phyloP scores from a whole-genome alignment of 1,140 invertebrate species.

The Megalopta genalis region DNA sequence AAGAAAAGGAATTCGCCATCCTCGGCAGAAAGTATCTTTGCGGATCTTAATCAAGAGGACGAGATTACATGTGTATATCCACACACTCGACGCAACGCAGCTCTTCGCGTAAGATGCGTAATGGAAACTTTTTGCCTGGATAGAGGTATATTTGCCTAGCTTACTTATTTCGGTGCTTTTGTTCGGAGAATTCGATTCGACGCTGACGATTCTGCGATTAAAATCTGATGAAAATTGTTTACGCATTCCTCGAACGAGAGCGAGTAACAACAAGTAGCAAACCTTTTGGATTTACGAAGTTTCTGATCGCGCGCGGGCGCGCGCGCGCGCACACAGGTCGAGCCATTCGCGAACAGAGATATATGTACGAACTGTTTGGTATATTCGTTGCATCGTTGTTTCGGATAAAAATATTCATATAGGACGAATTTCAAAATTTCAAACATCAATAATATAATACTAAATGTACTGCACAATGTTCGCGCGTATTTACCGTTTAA shows the following conservation, averaged over 20 bases:
- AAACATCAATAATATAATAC: neutral
- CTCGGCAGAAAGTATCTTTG: neutral
- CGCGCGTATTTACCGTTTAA: neutral
- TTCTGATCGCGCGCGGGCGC: neutral
- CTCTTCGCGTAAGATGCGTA: constrained; percentile 51
- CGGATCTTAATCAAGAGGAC: constrained; percentile 33
- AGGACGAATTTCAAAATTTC: neutral
- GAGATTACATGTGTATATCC: constrained; percentile 38
- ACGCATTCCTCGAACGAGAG: neutral
- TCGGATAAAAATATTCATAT: neutral
- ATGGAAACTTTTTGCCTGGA: constrained; percentile 68
- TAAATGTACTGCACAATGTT: neutral
- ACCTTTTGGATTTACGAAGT: neutral
- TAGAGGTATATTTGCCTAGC: constrained; percentile 18
- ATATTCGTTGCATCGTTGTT: neutral
- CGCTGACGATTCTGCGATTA: neutral
- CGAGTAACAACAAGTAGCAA: neutral
- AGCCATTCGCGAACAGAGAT: neutral
- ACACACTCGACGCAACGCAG: neutral
- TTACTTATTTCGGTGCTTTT: neutral
- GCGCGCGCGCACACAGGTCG: too few relatives aligned
- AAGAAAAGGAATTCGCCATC: neutral
- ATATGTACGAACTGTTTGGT: neutral
- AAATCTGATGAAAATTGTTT: too few relatives aligned
- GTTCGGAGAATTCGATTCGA: neutral